Evolutionary conservation across 1,140 invertebrate species (phyloP), one percentile per base, ranked within the genome.

Genomic region (Caerostris extrusa): DNA sequence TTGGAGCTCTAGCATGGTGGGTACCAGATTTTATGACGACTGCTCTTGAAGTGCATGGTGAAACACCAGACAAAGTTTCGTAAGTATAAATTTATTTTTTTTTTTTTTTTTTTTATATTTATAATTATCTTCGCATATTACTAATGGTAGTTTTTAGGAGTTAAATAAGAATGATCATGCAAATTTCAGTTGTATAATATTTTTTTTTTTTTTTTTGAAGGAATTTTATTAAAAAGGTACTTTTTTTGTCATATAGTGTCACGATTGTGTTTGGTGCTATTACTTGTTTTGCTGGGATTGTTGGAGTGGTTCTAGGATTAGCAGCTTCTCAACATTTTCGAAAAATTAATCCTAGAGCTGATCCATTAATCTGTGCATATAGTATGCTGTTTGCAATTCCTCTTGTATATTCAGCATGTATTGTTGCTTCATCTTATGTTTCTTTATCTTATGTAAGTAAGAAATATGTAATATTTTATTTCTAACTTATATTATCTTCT

Each of bases 1-100:
- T 99, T 10, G 99, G 99, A 92, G 98, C 99, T 0, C 96, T 99
- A 77, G 97, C 98, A 3, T 99, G 98, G 98, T 99, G 98, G 98
- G 98, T 98, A 12, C 99, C 99, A 0, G 97, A 97, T 94, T 99
- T 98, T 96, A 98, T 99, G 95, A 96, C 96, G 95, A 96, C 97
- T 81, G 98, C 98, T 17, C 64, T 96, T 58, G 93, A 94, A 91
- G 94, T 95, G 7, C 95, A 95, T 93, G 95, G 95, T n/a, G 71
- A 82, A 57, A 91, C 17, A 17, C 88, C 88, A 53, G 92, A 93
- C 58, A 83, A 69, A 85, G 83, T 85, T 19, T 34, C 3, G 83
- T 85, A 60, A 85, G 56, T 85, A 67, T n/a, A 34, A 34, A 58
- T 60, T 34, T 10, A 34, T 17, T 8, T 3, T 82, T 82, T 82